These are phyloP conservation scores for Orcinus orca DNA, from an alignment of 2,113 vertebrate genomes.

Conservation along the genomic window DNA sequence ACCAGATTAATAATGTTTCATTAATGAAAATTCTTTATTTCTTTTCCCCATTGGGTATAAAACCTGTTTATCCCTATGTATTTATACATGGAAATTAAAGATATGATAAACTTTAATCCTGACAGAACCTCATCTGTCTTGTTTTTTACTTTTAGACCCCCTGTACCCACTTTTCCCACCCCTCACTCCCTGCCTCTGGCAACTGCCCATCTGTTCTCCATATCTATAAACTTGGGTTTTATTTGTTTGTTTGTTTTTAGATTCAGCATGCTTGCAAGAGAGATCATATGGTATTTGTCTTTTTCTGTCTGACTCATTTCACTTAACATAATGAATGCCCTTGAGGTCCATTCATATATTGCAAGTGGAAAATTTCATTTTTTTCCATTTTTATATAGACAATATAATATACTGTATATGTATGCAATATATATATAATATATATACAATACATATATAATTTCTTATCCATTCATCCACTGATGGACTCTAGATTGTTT, in stretches of 20 bases:
- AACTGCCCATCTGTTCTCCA: background rate
- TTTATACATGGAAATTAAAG: background rate
- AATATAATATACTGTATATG: background rate
- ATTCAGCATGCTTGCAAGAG: background rate
- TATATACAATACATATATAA: too few relatives aligned
- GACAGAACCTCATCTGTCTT: background rate
- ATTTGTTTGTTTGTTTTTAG: background rate
- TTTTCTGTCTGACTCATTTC: background rate
- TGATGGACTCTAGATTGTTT: background rate
- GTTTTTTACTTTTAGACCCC: background rate
- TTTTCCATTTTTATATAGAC: background rate
- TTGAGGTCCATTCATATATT: background rate
- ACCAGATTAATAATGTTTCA: background rate
- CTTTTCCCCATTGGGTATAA: background rate
- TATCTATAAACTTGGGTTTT: background rate
- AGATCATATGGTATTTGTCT: background rate
- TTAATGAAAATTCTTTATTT: background rate
- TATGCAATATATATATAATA: too few relatives aligned
- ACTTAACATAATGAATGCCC: background rate
- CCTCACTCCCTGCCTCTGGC: background rate
- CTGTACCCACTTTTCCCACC: background rate
- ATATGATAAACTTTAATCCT: background rate
- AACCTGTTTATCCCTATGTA: background rate
- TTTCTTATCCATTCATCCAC: background rate
- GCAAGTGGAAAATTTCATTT: background rate